Evolutionary conservation across 1,140 invertebrate species (phyloP), one percentile per base, ranked within the genome.

Genomic region (Plectrocnemia conspersa): DNA sequence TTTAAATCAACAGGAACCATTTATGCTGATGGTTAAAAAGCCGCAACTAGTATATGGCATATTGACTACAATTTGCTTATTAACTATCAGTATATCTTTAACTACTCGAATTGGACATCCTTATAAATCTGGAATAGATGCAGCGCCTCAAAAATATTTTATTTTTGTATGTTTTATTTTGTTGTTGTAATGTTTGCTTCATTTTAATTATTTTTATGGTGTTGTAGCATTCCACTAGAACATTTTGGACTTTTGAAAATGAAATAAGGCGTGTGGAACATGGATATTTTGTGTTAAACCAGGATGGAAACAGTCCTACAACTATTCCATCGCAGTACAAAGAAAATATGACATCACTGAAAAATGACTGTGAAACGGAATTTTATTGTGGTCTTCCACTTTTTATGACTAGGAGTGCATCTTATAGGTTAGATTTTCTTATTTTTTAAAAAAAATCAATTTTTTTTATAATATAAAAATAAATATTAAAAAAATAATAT

Each of bases 251-350:
- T n/a, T n/a, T n/a, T n/a, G n/a, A n/a, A n/a, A n/a, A n/a, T n/a
- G 21, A 5, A n/a, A 24, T 50, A 7, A 36, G 45, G 9, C 13
- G 38, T 13, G 25, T 11, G 1, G 38, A 55, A 36, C 46, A 50
- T 3, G 59, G 59, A 18, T 61, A 61, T 32, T 61, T 58, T 16
- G 36, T 61, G 5, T 23, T 57, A 1, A 61, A 61, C 29, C 35
- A 45, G 6, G 59, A 61, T 25, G 24, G 59, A 22, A 61, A 61
- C 11, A 55, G 55, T 42, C 59, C 59, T 3, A 36, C 42, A n/a
- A 61, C 59, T 7, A 33, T 61, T 15, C 46, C 46, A 10, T 15
- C 46, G 10, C 11, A 10, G 6, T 13, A 25, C 5, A 27, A 19
- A 10, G 18, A 27, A 9, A 11, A 24, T 19, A 21, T 54, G 3